These are phyloP conservation scores for Tamias sibiricus DNA, from an alignment of 2,113 vertebrate species.

Conservation along the genomic window DNA sequence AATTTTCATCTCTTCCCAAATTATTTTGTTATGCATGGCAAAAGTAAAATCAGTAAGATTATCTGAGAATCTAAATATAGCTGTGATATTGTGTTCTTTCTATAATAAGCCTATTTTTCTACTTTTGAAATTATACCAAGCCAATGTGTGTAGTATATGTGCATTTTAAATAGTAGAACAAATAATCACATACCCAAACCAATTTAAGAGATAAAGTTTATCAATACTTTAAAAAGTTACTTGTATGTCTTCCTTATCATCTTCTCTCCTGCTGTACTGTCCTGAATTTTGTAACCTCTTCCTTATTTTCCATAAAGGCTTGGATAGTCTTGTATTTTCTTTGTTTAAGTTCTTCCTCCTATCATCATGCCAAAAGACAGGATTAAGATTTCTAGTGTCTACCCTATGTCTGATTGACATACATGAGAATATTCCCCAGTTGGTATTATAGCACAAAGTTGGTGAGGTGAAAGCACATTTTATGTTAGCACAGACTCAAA, in stretches of 20 bases:
- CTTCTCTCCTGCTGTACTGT: not conserved
- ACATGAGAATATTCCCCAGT: slow-evolving; percentile 79
- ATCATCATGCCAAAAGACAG: slow-evolving; percentile 45
- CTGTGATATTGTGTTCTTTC: not conserved
- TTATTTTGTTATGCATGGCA: not conserved
- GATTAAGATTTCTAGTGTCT: slow-evolving; percentile 76
- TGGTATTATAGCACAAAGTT: slow-evolving; percentile 79
- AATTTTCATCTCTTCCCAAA: not conserved
- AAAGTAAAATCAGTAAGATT: not conserved
- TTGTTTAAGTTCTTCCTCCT: slow-evolving; percentile 62
- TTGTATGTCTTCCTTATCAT: not conserved
- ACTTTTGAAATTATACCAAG: not conserved
- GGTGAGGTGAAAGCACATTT: slow-evolving; percentile 84
- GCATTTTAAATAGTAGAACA: slow-evolving; percentile 8
- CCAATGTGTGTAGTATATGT: not conserved
- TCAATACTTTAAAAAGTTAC: not conserved
- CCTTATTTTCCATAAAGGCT: not conserved
- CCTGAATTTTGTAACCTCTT: not conserved
- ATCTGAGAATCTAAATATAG: not conserved
- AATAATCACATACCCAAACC: not conserved
- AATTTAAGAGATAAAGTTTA: slow-evolving; percentile 6
- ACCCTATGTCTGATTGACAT: slow-evolving; percentile 79
- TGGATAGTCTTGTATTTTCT: slow-evolving; percentile 39
- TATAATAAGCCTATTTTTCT: not conserved
- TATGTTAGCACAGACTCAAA: slow-evolving; percentile 83